These are phyloP conservation scores for Gymnorhina tibicen DNA, from an alignment of 2,113 vertebrate species.

Conservation along the genomic window DNA sequence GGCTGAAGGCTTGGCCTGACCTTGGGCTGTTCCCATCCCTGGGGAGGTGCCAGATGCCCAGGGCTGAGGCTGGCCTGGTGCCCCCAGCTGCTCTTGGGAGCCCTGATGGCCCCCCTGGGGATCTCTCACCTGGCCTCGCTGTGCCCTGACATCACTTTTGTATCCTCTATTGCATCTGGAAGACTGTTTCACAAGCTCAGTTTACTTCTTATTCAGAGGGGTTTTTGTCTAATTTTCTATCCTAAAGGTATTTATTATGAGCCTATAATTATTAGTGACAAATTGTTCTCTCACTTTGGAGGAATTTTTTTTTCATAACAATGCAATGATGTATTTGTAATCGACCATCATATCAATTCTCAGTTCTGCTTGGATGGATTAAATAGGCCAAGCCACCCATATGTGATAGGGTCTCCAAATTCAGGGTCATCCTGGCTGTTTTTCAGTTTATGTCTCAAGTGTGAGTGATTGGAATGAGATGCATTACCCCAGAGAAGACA, in stretches of 20 bases:
- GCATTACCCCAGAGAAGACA: not conserved
- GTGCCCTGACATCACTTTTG: not conserved
- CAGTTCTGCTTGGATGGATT: not conserved
- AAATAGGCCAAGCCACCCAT: not conserved
- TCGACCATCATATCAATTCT: not conserved
- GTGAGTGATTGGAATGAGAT: not conserved
- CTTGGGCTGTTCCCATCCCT: not conserved
- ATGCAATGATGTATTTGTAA: not conserved
- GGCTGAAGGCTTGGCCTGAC: not conserved
- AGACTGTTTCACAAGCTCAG: not conserved
- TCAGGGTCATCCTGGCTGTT: not conserved
- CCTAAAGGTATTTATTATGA: not conserved
- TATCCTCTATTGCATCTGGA: not conserved
- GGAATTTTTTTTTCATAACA: not conserved
- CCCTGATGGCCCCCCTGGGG: not conserved
- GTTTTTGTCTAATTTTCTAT: not conserved
- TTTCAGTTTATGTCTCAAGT: not conserved
- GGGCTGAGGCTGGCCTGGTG: not conserved
- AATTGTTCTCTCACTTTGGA: not conserved
- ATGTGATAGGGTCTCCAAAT: not conserved
- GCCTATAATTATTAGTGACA: not conserved
- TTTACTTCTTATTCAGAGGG: not conserved
- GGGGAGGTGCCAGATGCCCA: not conserved
- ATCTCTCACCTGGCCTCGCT: fast-evolving
- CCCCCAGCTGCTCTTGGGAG: not conserved